Conservation (phyloP, 2,113 vertebrate species). For the Saimiri boliviensis region DNA sequence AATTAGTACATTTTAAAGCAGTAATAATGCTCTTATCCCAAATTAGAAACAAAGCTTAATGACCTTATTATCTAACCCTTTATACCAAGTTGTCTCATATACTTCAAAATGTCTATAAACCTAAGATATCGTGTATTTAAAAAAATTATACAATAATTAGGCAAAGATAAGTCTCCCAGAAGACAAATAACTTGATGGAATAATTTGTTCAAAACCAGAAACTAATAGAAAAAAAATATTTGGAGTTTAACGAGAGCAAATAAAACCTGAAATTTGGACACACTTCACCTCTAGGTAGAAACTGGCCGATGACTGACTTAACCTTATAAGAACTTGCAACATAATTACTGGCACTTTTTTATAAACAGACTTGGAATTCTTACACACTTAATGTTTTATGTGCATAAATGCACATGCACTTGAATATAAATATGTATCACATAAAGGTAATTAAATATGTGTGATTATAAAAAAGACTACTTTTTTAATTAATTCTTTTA, state of each 20-base stretch:
- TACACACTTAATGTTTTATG: background rate
- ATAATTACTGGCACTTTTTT: background rate
- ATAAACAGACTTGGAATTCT: slow-evolving; percentile 18
- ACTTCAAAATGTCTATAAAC: slow-evolving; percentile 48
- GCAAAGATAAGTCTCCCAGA: slow-evolving; percentile 19
- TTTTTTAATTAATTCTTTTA: background rate
- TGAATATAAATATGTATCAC: background rate
- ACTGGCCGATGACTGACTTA: background rate
- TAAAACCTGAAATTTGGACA: background rate
- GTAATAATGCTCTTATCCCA: slow-evolving; percentile 32
- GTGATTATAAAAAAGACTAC: background rate
- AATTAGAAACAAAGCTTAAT: slow-evolving; percentile 55
- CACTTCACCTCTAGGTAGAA: background rate
- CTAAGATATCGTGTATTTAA: background rate
- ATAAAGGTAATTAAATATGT: background rate
- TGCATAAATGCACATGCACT: background rate
- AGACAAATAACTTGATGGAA: slow-evolving; percentile 29
- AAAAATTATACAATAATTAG: slow-evolving; percentile 53
- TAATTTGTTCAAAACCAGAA: background rate
- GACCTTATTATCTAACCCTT: slow-evolving; percentile 35
- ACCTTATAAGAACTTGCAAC: background rate
- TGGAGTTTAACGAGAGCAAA: slow-evolving; percentile 29
- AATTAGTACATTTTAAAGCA: slow-evolving; percentile 62
- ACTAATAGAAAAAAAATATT: slow-evolving; percentile 33
- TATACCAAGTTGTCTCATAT: slow-evolving; percentile 38